These are phyloP conservation scores for Drosophila paramelanica DNA, from an alignment of 2,888 invertebrate genomes.

Conservation along the genomic window DNA sequence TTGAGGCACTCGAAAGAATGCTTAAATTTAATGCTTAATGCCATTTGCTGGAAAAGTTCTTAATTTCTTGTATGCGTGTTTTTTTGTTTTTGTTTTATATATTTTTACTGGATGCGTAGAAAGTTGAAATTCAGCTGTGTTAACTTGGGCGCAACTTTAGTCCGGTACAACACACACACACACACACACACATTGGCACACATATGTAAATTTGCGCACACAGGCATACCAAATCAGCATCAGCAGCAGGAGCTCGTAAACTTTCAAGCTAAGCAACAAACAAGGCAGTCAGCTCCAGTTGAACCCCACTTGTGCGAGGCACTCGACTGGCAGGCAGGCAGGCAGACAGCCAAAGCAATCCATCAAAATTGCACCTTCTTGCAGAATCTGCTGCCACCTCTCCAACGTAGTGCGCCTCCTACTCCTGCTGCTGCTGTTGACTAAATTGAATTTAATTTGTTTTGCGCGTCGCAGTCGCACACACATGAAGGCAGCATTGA, in stretches of 20 bases:
- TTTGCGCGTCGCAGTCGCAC: constrained; percentile 69
- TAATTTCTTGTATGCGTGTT: constrained; percentile 53
- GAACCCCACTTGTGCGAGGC: constrained; percentile 37
- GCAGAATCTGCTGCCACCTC: constrained; percentile 44
- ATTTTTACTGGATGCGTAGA: constrained; percentile 42
- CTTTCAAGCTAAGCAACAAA: constrained; percentile 77
- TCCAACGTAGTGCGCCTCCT: constrained; percentile 2
- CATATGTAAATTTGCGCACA: constrained; percentile 57
- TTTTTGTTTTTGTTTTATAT: constrained; percentile 24
- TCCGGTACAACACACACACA: constrained; percentile 39
- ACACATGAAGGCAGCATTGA: constrained; percentile 49
- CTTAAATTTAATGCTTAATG: constrained; percentile 60
- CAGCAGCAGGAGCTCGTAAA: constrained; percentile 60
- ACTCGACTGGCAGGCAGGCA: constrained; percentile 50
- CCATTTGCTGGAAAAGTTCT: constrained; percentile 63
- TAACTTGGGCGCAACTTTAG: constrained; percentile 66
- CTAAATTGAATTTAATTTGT: constrained; percentile 84
- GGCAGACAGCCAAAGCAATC: constrained; percentile 76
- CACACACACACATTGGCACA: constrained; percentile 24
- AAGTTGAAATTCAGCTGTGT: constrained; percentile 76
- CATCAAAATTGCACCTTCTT: constrained; percentile 84
- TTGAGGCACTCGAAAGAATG: constrained; percentile 31
- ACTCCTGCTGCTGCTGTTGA: constrained; percentile 55
- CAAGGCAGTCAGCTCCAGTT: constrained; percentile 54
- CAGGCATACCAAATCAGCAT: constrained; percentile 54